Conservation (phyloP, 2,888 invertebrate species). For the Zaprionus lineosus region DNA sequence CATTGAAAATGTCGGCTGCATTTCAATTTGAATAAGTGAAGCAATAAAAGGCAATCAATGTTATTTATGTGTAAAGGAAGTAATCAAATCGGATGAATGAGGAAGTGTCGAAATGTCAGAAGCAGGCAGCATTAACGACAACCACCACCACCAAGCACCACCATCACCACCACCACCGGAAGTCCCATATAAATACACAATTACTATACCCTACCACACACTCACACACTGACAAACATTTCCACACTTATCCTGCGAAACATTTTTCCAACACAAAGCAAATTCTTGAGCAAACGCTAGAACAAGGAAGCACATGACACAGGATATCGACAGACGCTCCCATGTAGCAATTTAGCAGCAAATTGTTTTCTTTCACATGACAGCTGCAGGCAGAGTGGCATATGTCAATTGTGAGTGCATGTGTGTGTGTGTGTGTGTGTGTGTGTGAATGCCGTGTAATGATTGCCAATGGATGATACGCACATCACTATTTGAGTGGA, state of each 20-base stretch:
- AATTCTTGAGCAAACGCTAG: constrained; percentile 1
- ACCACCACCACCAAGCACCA: constrained; percentile 37
- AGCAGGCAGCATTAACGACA: constrained; percentile 26
- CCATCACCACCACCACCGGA: constrained; percentile 44
- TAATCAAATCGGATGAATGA: constrained; percentile 41
- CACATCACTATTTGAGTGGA: no score
- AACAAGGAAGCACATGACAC: constrained; percentile 48
- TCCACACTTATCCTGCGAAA: no score
- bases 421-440: no score
- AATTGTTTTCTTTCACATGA: constrained; percentile 68
- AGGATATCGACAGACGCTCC: constrained; percentile 59
- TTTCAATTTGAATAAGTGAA: constrained; percentile 9
- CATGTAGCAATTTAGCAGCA: constrained; percentile 67
- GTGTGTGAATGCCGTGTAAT: constrained; percentile 1
- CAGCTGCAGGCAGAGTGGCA: constrained; percentile 54
- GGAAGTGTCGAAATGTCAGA: constrained; percentile 24
- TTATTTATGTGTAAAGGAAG: constrained; percentile 9
- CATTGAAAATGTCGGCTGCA: constrained; percentile 14
- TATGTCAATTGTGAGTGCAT: no score
- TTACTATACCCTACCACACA: constrained; percentile 34
- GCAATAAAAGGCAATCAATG: constrained; percentile 41
- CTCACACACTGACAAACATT: constrained; percentile 20
- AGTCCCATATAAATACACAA: constrained; percentile 49
- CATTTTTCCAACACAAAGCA: constrained; percentile 15
- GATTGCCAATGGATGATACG: no score